Evolutionary conservation across 2,888 invertebrate genomes (phyloP).

Genomic region (Spialia ferax): DNA sequence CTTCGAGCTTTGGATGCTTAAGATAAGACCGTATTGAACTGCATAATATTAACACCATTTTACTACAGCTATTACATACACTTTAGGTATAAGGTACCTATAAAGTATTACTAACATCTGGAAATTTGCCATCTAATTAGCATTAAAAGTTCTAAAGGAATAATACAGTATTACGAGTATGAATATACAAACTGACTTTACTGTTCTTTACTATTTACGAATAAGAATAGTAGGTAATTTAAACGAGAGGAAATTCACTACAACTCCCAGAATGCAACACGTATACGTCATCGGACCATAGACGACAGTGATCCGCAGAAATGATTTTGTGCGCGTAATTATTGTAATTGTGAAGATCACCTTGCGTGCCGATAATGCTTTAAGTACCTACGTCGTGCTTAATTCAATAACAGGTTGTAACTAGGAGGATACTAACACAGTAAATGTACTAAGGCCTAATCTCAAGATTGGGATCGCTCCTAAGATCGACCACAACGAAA

Average conservation of each 20-base stretch:
- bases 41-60: too few relatives aligned
- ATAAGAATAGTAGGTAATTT: not conserved
- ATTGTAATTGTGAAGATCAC: constrained; percentile 41
- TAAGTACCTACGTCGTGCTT: constrained; percentile 7
- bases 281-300: constrained; percentile 24
- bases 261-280: not conserved
- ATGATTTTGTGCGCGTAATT: constrained; percentile 34
- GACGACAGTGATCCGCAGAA: constrained; percentile 15
- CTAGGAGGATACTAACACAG: constrained; percentile 11
- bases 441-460: too few relatives aligned
- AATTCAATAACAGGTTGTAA: not conserved
- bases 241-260: constrained; percentile 19
- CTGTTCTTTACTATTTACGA: constrained; percentile 8
- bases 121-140: constrained; percentile 10
- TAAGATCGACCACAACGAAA: too few relatives aligned
- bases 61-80: too few relatives aligned
- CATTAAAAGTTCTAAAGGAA: constrained; percentile 13
- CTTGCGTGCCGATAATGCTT: constrained; percentile 46
- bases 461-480: too few relatives aligned
- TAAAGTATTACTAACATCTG: not conserved
- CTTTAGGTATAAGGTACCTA: too few relatives aligned
- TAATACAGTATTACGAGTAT: constrained; percentile 11
- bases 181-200: not conserved
- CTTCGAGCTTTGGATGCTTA: too few relatives aligned
- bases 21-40: too few relatives aligned